Evolutionary conservation across 2,888 invertebrate species (phyloP).

Genomic region (Trachelus stipa): DNA sequence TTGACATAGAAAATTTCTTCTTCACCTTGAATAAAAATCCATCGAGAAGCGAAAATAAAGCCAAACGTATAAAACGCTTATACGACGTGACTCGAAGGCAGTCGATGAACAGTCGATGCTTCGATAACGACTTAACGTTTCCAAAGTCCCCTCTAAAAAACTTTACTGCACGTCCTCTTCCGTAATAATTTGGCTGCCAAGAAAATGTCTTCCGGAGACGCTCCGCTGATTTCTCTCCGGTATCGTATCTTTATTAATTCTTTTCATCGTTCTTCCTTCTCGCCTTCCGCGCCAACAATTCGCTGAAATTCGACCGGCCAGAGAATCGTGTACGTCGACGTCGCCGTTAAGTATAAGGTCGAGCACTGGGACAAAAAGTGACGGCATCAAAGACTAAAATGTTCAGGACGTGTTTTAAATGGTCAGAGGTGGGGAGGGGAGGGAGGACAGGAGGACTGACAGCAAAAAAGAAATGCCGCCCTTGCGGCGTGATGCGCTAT

Average conservation of each 20-base stretch:
- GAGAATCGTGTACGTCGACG: neutral
- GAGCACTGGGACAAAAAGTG: neutral
- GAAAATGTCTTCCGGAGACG: neutral
- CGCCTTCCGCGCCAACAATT: neutral
- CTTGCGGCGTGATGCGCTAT: neutral
- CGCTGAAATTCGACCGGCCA: neutral
- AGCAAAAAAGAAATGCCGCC: neutral
- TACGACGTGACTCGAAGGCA: neutral
- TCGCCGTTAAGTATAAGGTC: neutral
- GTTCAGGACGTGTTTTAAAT: neutral
- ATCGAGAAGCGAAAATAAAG: neutral
- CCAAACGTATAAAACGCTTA: neutral
- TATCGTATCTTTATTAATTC: neutral
- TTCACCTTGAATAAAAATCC: neutral
- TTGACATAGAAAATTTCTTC: neutral
- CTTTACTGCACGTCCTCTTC: neutral
- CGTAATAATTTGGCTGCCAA: neutral
- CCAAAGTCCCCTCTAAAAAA: neutral
- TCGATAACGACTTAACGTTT: neutral
- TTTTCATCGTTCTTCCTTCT: neutral
- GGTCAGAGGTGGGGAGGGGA: neutral
- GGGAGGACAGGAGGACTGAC: neutral
- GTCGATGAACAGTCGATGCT: neutral
- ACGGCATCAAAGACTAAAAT: neutral
- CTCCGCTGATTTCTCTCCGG: neutral